A percentile compares a stretch with the other conserved stretches of the same genome.
Evolutionary conservation across 2,888 invertebrate genomes (phyloP).

Genomic region (Odontomyia ornata): DNA sequence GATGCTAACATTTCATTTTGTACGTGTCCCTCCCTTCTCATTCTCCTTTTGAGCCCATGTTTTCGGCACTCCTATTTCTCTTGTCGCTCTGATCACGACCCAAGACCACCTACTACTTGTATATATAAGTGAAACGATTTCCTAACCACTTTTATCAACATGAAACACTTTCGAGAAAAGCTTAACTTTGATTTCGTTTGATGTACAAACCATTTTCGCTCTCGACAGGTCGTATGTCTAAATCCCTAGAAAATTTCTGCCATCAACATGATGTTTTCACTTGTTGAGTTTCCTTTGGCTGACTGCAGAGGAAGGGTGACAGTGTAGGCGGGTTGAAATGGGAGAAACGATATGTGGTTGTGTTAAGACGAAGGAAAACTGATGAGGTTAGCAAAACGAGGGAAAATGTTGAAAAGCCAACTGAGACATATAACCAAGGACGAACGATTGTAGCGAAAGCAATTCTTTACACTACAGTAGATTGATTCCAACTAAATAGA

Average conservation of each 20-base stretch:
- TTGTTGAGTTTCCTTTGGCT: conserved; percentile 2
- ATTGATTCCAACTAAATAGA: conserved; percentile 5
- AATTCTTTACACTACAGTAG: not conserved
- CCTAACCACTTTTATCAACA: conserved; percentile 5
- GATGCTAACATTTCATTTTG: not conserved
- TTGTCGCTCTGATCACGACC: not conserved
- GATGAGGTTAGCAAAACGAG: not conserved
- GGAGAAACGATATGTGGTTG: not conserved
- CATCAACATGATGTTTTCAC: conserved; percentile 28
- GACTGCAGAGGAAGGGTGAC: not conserved
- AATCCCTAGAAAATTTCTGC: conserved; percentile 21
- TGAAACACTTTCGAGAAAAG: conserved; percentile 33
- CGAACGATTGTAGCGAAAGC: not conserved
- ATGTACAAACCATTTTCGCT: conserved; percentile 14
- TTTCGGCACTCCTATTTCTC: not conserved
- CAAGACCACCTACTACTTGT: not conserved
- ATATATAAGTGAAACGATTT: not conserved
- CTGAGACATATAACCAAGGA: too few species aligned
- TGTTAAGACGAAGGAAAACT: not conserved
- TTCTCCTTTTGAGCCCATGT: not conserved
- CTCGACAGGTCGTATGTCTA: conserved; percentile 20
- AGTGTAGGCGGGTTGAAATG: not conserved
- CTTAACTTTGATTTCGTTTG: conserved; percentile 32
- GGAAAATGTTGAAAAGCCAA: too few species aligned
- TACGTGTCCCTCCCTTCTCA: not conserved